phyloP scores from a whole-genome alignment of 2,888 invertebrate species.

The Uloborus plumipes region DNA sequence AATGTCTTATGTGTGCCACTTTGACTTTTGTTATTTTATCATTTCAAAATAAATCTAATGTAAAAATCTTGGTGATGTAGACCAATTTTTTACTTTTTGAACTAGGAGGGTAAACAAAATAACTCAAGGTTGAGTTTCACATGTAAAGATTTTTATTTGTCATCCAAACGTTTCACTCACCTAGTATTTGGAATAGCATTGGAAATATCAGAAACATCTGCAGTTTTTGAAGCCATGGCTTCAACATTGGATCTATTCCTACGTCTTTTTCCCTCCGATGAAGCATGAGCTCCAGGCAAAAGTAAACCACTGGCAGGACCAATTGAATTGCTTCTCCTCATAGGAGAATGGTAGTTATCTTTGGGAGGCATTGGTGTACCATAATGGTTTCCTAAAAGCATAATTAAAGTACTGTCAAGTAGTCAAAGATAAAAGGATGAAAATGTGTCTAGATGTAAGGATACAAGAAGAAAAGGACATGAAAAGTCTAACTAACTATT shows the following conservation, averaged over 20 bases:
- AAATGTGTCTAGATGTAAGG: too few species aligned
- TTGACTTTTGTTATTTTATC: too few species aligned
- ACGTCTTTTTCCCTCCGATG: constrained; percentile 72
- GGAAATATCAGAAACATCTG: constrained; percentile 48
- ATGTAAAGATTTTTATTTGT: too few species aligned
- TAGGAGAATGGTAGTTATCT: constrained; percentile 69
- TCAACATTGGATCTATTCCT: constrained; percentile 76
- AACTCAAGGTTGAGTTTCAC: background rate
- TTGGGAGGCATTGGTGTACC: constrained; percentile 76
- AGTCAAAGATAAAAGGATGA: background rate
- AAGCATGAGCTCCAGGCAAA: constrained; percentile 74
- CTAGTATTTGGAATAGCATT: constrained; percentile 20
- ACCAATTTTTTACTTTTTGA: too few species aligned
- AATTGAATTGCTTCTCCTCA: constrained; percentile 67
- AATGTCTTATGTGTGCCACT: too few species aligned
- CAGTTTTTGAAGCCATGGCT: constrained; percentile 72
- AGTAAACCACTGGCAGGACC: constrained; percentile 66
- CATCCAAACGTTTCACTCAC: background rate
- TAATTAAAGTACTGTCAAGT: background rate
- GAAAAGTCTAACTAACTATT: too few species aligned
- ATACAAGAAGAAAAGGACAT: too few species aligned
- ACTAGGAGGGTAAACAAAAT: background rate
- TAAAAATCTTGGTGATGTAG: too few species aligned
- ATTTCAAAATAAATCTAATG: too few species aligned
- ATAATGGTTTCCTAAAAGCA: constrained; percentile 75